These are phyloP conservation scores for Protodeltote pygarga DNA, from an alignment of 2,888 invertebrate genomes.

Conservation along the genomic window DNA sequence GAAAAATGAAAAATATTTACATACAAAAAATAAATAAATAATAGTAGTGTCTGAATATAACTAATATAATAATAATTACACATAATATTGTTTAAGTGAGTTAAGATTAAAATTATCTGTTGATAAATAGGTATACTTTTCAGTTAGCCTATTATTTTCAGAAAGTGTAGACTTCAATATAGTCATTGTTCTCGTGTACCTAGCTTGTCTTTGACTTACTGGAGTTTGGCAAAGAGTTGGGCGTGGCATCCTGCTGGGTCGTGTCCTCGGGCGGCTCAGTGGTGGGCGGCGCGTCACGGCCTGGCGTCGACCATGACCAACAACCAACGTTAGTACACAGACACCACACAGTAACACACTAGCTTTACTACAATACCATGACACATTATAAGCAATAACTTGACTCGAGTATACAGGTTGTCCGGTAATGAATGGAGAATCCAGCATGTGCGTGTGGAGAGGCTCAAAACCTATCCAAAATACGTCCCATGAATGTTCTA, in stretches of 20 bases:
- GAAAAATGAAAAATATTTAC: conserved; percentile 24
- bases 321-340: conserved; percentile 72
- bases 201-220: conserved; percentile 59
- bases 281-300: conserved; percentile 56
- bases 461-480: too few relatives aligned
- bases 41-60: neutral
- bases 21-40: conserved; percentile 12
- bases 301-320: conserved; percentile 68
- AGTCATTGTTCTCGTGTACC: conserved; percentile 19
- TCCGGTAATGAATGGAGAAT: too few relatives aligned
- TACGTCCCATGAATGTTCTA: too few relatives aligned
- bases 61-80: conserved; percentile 1
- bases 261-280: conserved; percentile 60
- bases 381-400: conserved; percentile 14
- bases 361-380: conserved; percentile 20
- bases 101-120: neutral
- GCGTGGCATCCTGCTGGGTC: conserved; percentile 52
- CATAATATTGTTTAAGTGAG: neutral
- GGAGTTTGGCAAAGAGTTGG: conserved; percentile 57
- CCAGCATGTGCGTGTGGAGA: neutral
- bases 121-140: conserved; percentile 6
- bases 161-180: conserved; percentile 2
- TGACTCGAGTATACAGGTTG: conserved; percentile 1
- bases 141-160: conserved; percentile 1
- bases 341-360: conserved; percentile 54